Conservation (phyloP, 2,888 invertebrate species). For the Pristionchus exspectatus region DNA sequence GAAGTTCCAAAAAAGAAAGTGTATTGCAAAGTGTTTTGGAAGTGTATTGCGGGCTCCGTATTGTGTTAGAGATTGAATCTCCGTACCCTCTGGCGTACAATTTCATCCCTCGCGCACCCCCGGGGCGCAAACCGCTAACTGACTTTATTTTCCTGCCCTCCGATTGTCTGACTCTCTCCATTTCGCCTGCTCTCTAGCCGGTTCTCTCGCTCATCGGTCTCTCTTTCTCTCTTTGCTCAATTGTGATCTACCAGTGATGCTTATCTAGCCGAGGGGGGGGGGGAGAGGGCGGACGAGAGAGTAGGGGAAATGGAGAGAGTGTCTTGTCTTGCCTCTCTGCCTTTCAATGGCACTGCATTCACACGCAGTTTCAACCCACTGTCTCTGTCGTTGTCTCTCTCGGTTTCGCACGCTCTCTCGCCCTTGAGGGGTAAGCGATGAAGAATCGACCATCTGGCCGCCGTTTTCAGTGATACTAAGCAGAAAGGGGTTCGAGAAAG, state of each 20-base stretch:
- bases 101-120: background rate
- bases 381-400: background rate
- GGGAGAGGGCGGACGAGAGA: background rate
- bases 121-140: constrained; percentile 5
- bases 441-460: background rate
- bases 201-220: too few species aligned
- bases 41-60: background rate
- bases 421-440: background rate
- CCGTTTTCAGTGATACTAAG: background rate
- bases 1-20: too few species aligned
- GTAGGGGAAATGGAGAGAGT: constrained; percentile 16
- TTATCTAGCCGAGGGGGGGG: background rate
- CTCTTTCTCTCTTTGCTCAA: constrained; percentile 17
- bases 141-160: background rate
- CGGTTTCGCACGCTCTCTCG: constrained; percentile 7
- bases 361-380: background rate
- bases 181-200: too few species aligned
- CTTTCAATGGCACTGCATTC: constrained; percentile 7
- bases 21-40: background rate
- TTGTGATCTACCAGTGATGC: constrained; percentile 43
- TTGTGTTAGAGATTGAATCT: background rate
- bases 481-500: background rate
- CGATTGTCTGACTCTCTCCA: background rate
- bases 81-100: background rate
- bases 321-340: background rate